Conservation (phyloP, 2,113 vertebrate genomes). For the Crotophaga sulcirostris region DNA sequence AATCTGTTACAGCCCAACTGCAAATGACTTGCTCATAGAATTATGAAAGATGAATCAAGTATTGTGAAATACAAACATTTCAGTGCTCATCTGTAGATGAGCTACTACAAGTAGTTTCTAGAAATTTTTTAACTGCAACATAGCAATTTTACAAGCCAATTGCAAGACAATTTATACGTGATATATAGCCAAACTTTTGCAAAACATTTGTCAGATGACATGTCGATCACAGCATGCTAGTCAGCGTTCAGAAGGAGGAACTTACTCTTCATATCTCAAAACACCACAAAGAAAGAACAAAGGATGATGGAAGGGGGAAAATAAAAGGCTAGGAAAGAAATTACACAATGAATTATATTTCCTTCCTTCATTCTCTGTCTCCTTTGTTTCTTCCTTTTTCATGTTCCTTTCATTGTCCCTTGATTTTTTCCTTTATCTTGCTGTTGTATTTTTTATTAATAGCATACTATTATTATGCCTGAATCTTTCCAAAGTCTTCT, state of each 20-base stretch:
- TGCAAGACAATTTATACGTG: neutral
- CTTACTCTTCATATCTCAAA: slow-evolving; percentile 12
- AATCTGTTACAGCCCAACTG: neutral
- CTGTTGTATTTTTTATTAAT: slow-evolving; percentile 33
- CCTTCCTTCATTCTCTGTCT: neutral
- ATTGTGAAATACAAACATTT: slow-evolving; percentile 17
- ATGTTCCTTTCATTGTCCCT: neutral
- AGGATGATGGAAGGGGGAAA: neutral
- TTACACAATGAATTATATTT: neutral
- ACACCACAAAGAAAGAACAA: neutral
- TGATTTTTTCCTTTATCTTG: slow-evolving; percentile 18
- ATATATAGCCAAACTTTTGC: slow-evolving; percentile 14
- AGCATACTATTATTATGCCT: neutral
- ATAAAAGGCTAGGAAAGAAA: slow-evolving; percentile 3
- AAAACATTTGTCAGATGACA: neutral
- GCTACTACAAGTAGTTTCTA: neutral
- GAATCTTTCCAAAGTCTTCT: slow-evolving; percentile 36
- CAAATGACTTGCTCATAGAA: slow-evolving; percentile 2
- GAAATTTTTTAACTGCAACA: neutral
- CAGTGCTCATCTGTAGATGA: neutral
- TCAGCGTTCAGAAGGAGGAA: neutral
- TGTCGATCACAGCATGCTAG: slow-evolving; percentile 1
- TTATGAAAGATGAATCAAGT: neutral
- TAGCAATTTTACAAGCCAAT: neutral
- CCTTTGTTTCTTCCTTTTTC: neutral